Percentiles rank a stretch among this genome's conserved stretches.
Conservation (phyloP, 2,888 invertebrate genomes). For the Nycteola revayana region DNA sequence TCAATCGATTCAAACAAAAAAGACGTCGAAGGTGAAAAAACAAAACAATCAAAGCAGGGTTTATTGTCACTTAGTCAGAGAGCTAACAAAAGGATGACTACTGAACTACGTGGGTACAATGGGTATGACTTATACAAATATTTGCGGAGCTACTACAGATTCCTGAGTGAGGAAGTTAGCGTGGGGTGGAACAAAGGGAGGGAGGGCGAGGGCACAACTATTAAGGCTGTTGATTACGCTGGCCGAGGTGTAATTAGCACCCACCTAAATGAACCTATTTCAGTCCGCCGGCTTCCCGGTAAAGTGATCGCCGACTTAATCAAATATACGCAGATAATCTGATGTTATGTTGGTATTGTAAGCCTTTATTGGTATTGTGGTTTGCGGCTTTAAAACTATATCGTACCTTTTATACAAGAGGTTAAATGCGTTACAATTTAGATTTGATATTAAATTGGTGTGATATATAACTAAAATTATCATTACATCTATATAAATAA, state of each 20-base stretch:
- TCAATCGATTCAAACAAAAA: conserved; percentile 37
- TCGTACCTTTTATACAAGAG: no score
- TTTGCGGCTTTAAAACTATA: not conserved
- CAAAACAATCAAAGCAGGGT: conserved; percentile 20
- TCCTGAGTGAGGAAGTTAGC: conserved; percentile 35
- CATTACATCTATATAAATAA: no score
- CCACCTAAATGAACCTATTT: conserved; percentile 69
- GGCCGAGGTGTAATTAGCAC: conserved; percentile 67
- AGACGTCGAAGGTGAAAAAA: conserved; percentile 25
- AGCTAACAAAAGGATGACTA: not conserved
- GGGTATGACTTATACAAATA: conserved; percentile 24
- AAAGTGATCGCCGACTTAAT: conserved; percentile 48
- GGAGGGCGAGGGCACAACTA: conserved; percentile 44
- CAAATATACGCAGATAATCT: conserved; percentile 37
- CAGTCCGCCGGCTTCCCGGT: conserved; percentile 55
- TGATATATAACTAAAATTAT: no score
- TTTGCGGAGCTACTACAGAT: conserved; percentile 31
- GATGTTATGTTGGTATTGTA: no score
- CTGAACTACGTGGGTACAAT: conserved; percentile 3
- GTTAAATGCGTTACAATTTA: no score
- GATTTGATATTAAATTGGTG: no score
- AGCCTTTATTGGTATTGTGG: no score
- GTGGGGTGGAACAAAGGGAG: conserved; percentile 37
- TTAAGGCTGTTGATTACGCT: conserved; percentile 67
- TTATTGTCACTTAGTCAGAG: conserved; percentile 10